Conservation (phyloP, 2,113 vertebrate species). For the Cavia aperea region DNA sequence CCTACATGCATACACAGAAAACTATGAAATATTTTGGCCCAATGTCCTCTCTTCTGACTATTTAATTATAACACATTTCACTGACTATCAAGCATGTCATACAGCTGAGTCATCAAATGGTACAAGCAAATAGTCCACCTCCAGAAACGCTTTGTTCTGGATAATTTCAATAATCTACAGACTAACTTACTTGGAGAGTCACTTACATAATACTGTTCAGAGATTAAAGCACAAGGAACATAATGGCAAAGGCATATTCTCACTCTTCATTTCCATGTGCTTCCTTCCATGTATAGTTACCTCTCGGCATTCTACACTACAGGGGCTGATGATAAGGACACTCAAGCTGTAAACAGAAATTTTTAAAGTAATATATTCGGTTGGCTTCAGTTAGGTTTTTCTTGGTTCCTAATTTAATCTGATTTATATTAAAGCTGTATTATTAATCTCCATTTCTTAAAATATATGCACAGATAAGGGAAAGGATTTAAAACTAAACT, state of each 20-base stretch:
- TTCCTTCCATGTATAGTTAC: neutral
- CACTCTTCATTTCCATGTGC: neutral
- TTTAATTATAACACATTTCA: neutral
- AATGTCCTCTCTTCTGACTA: neutral
- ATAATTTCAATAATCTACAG: neutral
- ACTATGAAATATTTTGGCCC: neutral
- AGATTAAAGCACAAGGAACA: neutral
- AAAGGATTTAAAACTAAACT: slow-evolving; percentile 20
- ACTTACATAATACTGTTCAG: neutral
- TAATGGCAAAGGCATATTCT: neutral
- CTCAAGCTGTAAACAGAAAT: neutral
- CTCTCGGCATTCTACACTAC: neutral
- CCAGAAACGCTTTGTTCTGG: slow-evolving; percentile 30
- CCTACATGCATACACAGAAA: neutral
- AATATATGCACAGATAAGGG: neutral
- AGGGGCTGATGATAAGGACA: neutral
- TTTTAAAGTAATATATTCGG: slow-evolving; percentile 1
- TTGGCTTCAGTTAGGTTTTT: neutral
- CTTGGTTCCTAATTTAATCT: neutral
- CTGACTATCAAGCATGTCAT: neutral
- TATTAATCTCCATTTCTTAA: neutral
- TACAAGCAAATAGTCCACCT: neutral
- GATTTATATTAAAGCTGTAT: slow-evolving; percentile 1
- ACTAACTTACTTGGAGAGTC: neutral
- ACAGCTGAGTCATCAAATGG: neutral